Conservation (phyloP, 2,797 vertebrate genomes). For the Acestrorhynchus altus region DNA sequence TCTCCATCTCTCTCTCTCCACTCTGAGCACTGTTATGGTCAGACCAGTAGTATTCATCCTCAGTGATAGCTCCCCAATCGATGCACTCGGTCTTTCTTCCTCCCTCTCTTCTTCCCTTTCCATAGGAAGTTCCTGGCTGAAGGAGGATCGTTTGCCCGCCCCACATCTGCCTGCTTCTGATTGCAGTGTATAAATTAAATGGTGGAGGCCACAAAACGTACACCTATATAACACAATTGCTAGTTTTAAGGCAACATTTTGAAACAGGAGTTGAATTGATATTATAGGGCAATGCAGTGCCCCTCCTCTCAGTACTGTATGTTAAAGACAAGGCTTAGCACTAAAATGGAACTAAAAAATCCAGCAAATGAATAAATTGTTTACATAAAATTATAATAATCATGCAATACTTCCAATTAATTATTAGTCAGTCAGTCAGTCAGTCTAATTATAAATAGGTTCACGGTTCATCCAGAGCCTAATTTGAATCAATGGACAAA, state of each 20-base stretch:
- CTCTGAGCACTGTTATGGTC: conserved; percentile 27
- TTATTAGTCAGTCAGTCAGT: too few species aligned
- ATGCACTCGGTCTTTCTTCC: conserved; percentile 14
- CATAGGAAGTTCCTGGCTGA: conserved; percentile 20
- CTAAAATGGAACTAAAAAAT: too few species aligned
- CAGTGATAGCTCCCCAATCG: conserved; percentile 35
- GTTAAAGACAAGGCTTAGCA: too few species aligned
- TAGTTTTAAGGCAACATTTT: background rate
- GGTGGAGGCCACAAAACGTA: background rate
- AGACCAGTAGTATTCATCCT: conserved; percentile 23
- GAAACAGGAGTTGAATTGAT: too few species aligned
- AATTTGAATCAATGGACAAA: too few species aligned
- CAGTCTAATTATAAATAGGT: too few species aligned
- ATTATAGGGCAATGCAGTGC: too few species aligned
- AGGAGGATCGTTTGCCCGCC: conserved; percentile 45
- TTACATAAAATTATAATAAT: too few species aligned
- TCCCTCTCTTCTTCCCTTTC: background rate
- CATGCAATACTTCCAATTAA: too few species aligned
- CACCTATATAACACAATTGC: background rate
- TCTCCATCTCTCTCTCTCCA: background rate
- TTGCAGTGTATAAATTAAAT: conserved; percentile 11
- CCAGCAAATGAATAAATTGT: too few species aligned
- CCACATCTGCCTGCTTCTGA: conserved; percentile 37
- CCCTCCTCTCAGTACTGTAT: too few species aligned
- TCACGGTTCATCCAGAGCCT: too few species aligned